phyloP scores from a whole-genome alignment of 2,113 vertebrate species.

The Corydoras sp. region DNA sequence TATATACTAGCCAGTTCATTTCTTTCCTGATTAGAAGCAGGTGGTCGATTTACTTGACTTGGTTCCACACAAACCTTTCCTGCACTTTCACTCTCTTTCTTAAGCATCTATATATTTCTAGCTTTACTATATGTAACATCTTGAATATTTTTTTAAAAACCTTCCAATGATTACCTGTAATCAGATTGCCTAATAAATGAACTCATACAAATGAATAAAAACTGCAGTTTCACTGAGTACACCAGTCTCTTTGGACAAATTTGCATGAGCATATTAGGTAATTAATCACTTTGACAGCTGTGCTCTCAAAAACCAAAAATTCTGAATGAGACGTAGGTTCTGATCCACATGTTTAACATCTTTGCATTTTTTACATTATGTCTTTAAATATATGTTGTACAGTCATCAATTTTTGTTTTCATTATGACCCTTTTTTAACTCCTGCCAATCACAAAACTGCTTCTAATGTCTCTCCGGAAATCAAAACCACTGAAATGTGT shows the following conservation, averaged over 20 bases:
- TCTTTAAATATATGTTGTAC: constrained; percentile 10
- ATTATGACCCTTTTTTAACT: not conserved
- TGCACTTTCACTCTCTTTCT: not conserved
- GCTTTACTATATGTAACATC: constrained; percentile 31
- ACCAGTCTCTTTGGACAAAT: constrained; percentile 52
- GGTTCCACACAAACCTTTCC: not conserved
- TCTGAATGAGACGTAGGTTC: constrained; percentile 52
- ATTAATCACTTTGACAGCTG: constrained; percentile 67
- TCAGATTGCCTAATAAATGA: constrained; percentile 58
- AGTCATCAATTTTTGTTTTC: too few species aligned
- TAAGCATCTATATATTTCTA: too few species aligned
- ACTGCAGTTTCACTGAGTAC: constrained; percentile 51
- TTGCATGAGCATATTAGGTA: constrained; percentile 63
- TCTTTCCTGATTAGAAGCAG: constrained; percentile 33
- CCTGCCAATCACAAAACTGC: too few species aligned
- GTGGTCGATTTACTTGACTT: constrained; percentile 23
- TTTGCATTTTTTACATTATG: not conserved
- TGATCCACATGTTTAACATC: constrained; percentile 55
- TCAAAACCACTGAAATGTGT: constrained; percentile 31
- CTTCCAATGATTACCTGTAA: constrained; percentile 55
- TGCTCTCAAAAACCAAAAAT: constrained; percentile 48
- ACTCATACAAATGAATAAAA: constrained; percentile 68
- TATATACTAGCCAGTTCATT: constrained; percentile 1
- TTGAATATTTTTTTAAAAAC: constrained; percentile 46
- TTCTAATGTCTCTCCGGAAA: constrained; percentile 5